phyloP scores from a whole-genome alignment of 2,797 vertebrate genomes.

The Synaphobranchus kaupii region DNA sequence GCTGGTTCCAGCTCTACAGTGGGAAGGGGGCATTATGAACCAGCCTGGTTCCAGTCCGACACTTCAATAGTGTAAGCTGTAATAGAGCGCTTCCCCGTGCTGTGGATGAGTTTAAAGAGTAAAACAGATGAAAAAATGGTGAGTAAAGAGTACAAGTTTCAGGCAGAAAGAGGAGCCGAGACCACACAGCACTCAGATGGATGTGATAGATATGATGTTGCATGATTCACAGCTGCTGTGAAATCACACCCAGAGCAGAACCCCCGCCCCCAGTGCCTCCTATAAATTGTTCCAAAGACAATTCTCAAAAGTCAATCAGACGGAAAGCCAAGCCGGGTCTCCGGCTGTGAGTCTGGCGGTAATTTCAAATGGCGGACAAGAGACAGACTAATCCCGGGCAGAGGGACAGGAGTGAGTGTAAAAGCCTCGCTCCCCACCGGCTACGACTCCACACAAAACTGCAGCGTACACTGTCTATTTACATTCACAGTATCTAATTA shows the following conservation, averaged over 20 bases:
- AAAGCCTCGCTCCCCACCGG: not conserved
- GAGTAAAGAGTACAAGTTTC: not conserved
- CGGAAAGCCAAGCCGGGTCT: not conserved
- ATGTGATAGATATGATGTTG: not conserved
- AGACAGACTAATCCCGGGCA: conserved; percentile 17
- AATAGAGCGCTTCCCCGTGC: no score
- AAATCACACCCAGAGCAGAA: not conserved
- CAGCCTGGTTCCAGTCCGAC: not conserved
- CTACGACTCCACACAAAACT: not conserved
- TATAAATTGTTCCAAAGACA: not conserved
- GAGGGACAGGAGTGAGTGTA: not conserved
- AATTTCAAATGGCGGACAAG: not conserved
- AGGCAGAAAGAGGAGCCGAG: not conserved
- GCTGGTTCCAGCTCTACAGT: not conserved
- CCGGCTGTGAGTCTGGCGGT: not conserved
- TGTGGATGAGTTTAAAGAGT: not conserved
- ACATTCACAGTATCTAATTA: not conserved
- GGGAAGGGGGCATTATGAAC: not conserved
- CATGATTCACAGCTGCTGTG: not conserved
- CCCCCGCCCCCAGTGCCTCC: no score
- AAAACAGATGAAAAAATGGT: not conserved
- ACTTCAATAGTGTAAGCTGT: not conserved
- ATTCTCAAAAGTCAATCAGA: not conserved
- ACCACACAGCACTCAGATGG: not conserved
- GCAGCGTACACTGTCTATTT: not conserved